These are phyloP conservation scores for Acromyrmex heyeri DNA, from an alignment of 1,140 invertebrate genomes.

Conservation along the genomic window DNA sequence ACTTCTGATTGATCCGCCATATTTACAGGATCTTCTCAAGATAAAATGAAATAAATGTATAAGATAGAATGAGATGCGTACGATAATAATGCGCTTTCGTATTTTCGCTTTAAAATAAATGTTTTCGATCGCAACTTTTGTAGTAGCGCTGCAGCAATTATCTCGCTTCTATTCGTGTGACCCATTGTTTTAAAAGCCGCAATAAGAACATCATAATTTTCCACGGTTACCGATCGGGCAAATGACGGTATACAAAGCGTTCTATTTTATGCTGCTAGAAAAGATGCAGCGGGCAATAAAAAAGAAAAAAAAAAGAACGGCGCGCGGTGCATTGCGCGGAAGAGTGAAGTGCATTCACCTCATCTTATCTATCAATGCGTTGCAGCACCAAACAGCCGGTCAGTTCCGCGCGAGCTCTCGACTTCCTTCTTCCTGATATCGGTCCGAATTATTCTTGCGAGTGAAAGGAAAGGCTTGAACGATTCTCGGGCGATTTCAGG, in stretches of 20 bases:
- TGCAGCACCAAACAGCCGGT: conserved; percentile 66
- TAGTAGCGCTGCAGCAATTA: background rate
- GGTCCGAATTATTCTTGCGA: conserved; percentile 41
- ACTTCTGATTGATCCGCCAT: too few relatives aligned
- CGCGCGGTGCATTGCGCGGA: conserved; percentile 47
- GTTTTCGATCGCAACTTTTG: background rate
- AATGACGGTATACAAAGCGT: conserved; percentile 9
- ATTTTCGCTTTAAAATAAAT: background rate
- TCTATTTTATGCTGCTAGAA: conserved; percentile 18
- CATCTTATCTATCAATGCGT: conserved; percentile 51
- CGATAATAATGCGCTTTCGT: background rate
- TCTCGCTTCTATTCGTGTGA: background rate
- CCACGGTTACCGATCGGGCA: conserved; percentile 19
- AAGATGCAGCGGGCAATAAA: background rate
- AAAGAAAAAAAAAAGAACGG: background rate
- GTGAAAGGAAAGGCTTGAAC: conserved; percentile 40
- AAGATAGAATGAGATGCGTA: too few relatives aligned
- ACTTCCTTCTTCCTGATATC: conserved; percentile 64
- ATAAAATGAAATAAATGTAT: too few relatives aligned
- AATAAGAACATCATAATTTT: conserved; percentile 23
- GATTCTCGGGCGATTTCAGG: background rate
- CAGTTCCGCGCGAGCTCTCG: conserved; percentile 72
- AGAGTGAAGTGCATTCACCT: conserved; percentile 77
- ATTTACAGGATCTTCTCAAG: too few relatives aligned
- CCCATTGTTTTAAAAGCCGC: conserved; percentile 33